phyloP scores from a whole-genome alignment of 2,888 invertebrate species.

The Podotricha telesiphe region DNA sequence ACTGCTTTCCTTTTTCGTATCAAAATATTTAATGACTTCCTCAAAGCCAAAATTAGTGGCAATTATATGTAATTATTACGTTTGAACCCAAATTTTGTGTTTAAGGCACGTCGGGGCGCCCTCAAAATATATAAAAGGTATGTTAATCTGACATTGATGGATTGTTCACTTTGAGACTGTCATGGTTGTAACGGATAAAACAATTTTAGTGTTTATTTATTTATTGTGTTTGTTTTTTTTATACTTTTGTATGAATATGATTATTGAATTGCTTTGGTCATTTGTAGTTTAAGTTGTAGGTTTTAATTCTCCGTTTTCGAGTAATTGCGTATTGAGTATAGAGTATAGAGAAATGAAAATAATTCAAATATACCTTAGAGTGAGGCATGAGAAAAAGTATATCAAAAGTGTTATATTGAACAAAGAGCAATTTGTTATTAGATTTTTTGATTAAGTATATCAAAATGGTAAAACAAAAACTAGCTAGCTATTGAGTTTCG shows the following conservation, averaged over 20 bases:
- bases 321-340: too few relatives aligned
- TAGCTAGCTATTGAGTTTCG: not conserved
- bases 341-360: too few relatives aligned
- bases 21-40: not conserved
- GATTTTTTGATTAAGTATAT: too few relatives aligned
- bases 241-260: not conserved
- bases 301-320: too few relatives aligned
- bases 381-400: too few relatives aligned
- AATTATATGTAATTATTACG: constrained; percentile 14
- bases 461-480: too few relatives aligned
- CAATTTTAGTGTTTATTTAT: constrained; percentile 1
- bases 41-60: constrained; percentile 2
- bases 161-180: constrained; percentile 29
- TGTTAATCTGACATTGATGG: constrained; percentile 35
- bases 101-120: constrained; percentile 11
- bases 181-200: not conserved
- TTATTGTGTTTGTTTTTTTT: not conserved
- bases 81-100: constrained; percentile 14
- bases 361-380: too few relatives aligned
- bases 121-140: constrained; percentile 17
- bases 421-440: too few relatives aligned
- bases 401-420: too few relatives aligned
- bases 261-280: too few relatives aligned
- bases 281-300: too few relatives aligned
- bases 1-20: not conserved